Evolutionary conservation across 2,797 vertebrate species (phyloP).

Genomic region (Scolopax bukidnonensis): DNA sequence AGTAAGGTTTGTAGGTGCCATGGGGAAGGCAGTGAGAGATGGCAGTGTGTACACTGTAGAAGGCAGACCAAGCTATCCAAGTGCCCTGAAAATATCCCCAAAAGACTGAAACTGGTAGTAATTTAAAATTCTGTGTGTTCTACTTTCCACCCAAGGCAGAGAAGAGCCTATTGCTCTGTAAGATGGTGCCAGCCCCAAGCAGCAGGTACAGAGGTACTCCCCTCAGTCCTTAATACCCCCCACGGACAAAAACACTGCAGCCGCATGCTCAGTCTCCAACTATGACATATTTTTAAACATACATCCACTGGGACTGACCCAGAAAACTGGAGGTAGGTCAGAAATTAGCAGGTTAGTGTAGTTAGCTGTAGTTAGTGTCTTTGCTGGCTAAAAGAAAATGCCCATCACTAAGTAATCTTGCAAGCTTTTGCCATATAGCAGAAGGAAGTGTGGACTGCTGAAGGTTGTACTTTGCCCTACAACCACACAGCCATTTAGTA

Average conservation of each 20-base stretch:
- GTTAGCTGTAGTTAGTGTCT: background rate
- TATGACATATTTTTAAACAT: background rate
- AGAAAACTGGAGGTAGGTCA: background rate
- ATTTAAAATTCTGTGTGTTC: background rate
- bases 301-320: background rate
- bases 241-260: background rate
- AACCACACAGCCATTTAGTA: background rate
- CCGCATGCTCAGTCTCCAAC: background rate
- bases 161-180: background rate
- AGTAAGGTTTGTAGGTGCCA: background rate
- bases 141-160: rapidly evolving
- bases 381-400: background rate
- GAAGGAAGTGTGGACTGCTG: background rate
- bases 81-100: background rate
- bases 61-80: background rate
- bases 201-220: background rate
- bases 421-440: background rate
- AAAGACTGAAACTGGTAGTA: background rate
- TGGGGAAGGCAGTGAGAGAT: background rate
- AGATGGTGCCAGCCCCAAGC: background rate
- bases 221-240: rapidly evolving
- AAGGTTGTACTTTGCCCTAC: background rate
- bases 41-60: rapidly evolving
- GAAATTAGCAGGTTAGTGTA: background rate
- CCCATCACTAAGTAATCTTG: background rate